phyloP scores from a whole-genome alignment of 2,797 vertebrate genomes.

The Urocyon cinereoargenteus region DNA sequence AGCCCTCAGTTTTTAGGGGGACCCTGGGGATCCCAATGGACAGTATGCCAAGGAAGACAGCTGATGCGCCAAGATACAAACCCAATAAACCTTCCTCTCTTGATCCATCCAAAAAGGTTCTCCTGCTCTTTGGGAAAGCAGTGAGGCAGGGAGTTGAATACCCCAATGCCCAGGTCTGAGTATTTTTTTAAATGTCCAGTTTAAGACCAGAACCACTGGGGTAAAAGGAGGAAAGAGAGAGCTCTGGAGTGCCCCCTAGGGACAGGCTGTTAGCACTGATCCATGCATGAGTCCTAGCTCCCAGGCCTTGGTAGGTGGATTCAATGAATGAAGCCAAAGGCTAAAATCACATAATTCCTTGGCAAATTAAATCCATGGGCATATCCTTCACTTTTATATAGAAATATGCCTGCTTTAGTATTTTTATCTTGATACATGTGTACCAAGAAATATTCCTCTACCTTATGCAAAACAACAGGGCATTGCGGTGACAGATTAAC shows the following conservation, averaged over 20 bases:
- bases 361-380: not conserved
- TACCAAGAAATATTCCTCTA: not conserved
- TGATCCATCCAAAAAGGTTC: not conserved
- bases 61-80: not conserved
- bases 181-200: not conserved
- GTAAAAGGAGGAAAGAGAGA: not conserved
- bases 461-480: not conserved
- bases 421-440: not conserved
- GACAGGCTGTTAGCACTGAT: not conserved
- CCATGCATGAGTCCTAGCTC: not conserved
- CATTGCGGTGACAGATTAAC: not conserved
- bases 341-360: not conserved
- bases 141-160: not conserved
- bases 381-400: not conserved
- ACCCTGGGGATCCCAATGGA: not conserved
- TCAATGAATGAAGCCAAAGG: not conserved
- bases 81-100: not conserved
- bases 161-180: not conserved
- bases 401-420: not conserved
- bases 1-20: not conserved
- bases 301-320: not conserved
- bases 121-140: not conserved
- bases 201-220: not conserved
- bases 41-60: not conserved
- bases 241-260: not conserved